Base-by-base conservation (phyloP, 1,140 invertebrate species). In the Nephila pilipes region DNA sequence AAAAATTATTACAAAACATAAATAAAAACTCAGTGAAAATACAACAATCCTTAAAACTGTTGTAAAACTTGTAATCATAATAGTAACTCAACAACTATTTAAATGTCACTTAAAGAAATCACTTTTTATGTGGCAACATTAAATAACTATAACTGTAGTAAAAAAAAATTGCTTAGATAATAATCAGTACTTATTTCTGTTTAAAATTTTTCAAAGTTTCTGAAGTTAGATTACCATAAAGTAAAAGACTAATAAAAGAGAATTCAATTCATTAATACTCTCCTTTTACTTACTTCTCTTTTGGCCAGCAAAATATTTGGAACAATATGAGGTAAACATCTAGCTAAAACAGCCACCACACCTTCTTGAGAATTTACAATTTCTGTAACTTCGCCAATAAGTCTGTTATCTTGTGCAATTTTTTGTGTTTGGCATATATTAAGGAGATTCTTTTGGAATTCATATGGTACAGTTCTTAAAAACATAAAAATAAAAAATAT, bases 251-350 rank as follows among this genome's bases (percentile, higher is more conserved):
- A 18, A 22, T 5, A 16, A 58, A 58, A 20, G 18, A 58, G 3
- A 58, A n/a, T 10, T 46, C 46, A 46, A 46, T 46, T 46, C 12
- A 1, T 6, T 46, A 46, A 46, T 10, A n/a, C n/a, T n/a, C n/a
- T 14, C 2, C 5, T 65, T 65, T 18, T 32, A 88, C 58, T 93
- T 93, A 96, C 96, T 95, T 97, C 97, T 90, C 97, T 95, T 95
- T 97, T 97, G 85, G 97, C 97, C 29, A 97, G 95, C 29, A 97
- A 96, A 65, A 97, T 96, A 95, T 97, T 97, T 8, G 97, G 97
- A 93, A 97, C 96, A 85, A 97, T 97, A 94, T 96, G 96, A 22
- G 96, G 96, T 81, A 97, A 94, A 94, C 95, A 96, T 65, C 95
- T 85, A 29, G 94, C 95, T 54, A 96, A 92, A 94, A 96, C 95